A percentile compares a stretch with the other conserved stretches of the same genome.
These are phyloP conservation scores for Daubentonia madagascariensis DNA, from an alignment of 2,113 vertebrate genomes.

Conservation along the genomic window DNA sequence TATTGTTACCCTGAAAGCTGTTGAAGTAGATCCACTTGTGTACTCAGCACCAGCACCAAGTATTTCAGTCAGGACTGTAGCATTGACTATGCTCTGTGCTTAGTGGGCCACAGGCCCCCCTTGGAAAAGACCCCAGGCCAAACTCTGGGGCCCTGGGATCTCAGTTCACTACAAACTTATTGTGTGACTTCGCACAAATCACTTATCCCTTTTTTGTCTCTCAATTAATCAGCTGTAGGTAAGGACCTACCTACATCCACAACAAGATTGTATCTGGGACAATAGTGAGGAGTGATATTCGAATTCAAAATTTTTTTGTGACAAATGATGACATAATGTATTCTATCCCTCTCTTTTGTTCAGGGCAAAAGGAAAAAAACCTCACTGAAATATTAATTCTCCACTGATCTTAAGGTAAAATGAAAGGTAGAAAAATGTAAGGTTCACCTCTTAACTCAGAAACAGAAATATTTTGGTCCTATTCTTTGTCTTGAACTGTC, in stretches of 20 bases:
- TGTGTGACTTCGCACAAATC: background rate
- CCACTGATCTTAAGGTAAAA: slow-evolving; percentile 20
- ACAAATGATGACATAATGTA: background rate
- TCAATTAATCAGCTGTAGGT: background rate
- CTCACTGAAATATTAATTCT: background rate
- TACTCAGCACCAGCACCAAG: background rate
- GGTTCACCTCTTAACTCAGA: background rate
- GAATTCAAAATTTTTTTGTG: background rate
- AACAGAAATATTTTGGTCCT: background rate
- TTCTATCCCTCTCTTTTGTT: background rate
- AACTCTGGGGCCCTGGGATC: background rate
- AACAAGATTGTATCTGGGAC: background rate
- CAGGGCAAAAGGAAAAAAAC: background rate
- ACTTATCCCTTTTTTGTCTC: background rate
- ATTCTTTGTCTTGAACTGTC: background rate
- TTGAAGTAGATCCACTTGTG: background rate
- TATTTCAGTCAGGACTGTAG: background rate
- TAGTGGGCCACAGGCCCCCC: no score
- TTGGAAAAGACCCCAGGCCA: background rate
- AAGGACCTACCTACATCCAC: background rate
- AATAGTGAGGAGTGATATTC: background rate
- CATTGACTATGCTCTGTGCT: background rate
- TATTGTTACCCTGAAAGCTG: background rate
- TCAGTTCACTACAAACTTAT: background rate
- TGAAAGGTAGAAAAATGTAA: background rate